Base-by-base conservation (phyloP, 2,888 invertebrate genomes). In the Nemotelus nigrinus region DNA sequence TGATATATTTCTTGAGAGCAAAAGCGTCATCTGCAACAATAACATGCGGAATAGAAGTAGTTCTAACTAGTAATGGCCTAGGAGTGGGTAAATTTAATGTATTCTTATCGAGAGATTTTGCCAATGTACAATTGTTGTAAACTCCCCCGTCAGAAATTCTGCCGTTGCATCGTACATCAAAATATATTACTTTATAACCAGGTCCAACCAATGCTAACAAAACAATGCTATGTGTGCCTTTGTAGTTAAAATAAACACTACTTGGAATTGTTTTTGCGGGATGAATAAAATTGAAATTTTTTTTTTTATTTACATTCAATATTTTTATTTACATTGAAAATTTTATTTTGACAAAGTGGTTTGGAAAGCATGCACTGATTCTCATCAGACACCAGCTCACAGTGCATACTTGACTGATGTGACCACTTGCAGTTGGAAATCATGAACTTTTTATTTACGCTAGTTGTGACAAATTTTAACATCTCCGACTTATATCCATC, bases 1-100 rank as follows among this genome's bases (percentile, higher is more conserved):
- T 78, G 57, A 81, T 78, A 57, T 78, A 72, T 68, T 77, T 79
- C 65, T 80, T 78, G 7, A 78, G 3, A 0, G 78, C 48, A 44
- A 78, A 78, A 55, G 78, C 74, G 47, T 78, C 74, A 53, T 78
- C 78, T 1, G 78, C 78, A 47, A 78, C 74, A 1, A 78, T 44
- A 0, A 74, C 65, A 57, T 60, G 74, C 41, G 78, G 78, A 3
- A 45, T 45, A n/a, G 48, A 2, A 3, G 47, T 57, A 39, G n/a
- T 10, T 64, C 48, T 39, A 2, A 1, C n/a, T 10, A 55, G 71
- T 25, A 77, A 63, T n/a, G 57, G 5, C n/a, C 44, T 2, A 5
- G 53, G 2, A 10, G 5, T 1, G 7, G 77, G 77, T 5, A 77
- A 47, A 60, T 48, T 76, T 70, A 77, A 79, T 2, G 2, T 2